Conservation (phyloP, 1,140 invertebrate genomes). For the Euura saliciscinereae region DNA sequence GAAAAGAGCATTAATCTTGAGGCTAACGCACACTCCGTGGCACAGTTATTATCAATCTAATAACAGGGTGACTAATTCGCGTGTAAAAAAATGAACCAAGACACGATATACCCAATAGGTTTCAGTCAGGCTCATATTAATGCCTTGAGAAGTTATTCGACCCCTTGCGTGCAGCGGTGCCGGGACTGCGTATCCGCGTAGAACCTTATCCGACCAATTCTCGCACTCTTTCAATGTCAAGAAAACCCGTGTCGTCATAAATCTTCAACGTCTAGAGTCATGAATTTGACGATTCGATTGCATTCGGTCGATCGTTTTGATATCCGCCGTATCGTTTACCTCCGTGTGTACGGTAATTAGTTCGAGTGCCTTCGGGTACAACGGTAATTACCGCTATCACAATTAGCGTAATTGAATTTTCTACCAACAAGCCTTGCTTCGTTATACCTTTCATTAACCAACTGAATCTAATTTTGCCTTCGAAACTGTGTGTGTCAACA, state of each 20-base stretch:
- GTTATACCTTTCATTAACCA: too few species aligned
- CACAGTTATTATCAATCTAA: background rate
- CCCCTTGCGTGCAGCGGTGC: background rate
- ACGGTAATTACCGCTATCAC: constrained; percentile 1
- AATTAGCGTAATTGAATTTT: constrained; percentile 1
- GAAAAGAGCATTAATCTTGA: too few species aligned
- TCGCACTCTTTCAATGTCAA: too few species aligned
- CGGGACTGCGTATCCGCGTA: too few species aligned
- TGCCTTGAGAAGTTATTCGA: background rate
- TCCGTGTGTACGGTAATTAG: background rate
- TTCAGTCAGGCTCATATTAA: background rate
- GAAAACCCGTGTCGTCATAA: too few species aligned
- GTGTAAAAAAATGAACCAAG: background rate
- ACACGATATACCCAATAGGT: background rate
- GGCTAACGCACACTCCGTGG: background rate
- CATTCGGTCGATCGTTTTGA: too few species aligned
- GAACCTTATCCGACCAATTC: too few species aligned
- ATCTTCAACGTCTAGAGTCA: too few species aligned
- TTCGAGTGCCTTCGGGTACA: background rate
- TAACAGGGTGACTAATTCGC: background rate
- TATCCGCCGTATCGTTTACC: background rate
- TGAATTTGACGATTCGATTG: too few species aligned
- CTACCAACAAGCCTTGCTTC: background rate
- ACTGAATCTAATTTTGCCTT: too few species aligned
- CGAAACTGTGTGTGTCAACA: too few species aligned